Percentiles rank a stretch among this genome's conserved stretches.
These are phyloP conservation scores for Macrocentrus cingulum DNA, from an alignment of 1,140 invertebrate species.

Conservation along the genomic window DNA sequence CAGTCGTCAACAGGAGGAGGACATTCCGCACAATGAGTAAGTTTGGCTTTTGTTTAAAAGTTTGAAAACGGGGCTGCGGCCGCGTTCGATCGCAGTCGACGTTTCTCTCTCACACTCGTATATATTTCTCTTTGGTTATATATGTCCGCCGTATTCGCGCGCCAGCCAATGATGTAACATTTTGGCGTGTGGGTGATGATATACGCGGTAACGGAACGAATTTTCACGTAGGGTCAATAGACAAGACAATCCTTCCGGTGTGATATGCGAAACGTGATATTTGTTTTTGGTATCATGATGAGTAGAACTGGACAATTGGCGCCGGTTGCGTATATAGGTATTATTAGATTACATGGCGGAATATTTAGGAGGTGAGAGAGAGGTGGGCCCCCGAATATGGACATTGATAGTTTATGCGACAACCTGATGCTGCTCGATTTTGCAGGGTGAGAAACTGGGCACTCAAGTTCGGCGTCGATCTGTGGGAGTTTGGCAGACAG, in stretches of 20 bases:
- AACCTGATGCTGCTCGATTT: conserved; percentile 45
- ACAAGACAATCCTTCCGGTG: too few relatives aligned
- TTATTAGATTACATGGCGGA: neutral
- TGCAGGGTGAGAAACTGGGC: conserved; percentile 89
- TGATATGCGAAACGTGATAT: conserved; percentile 3
- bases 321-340: neutral
- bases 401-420: conserved; percentile 23
- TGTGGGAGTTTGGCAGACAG: conserved; percentile 84
- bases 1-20: conserved; percentile 72
- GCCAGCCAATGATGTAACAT: conserved; percentile 18
- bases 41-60: conserved; percentile 45
- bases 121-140: neutral
- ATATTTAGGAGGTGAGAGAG: too few relatives aligned
- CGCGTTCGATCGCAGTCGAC: conserved; percentile 21
- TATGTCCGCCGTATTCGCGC: neutral
- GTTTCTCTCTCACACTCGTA: conserved; percentile 4
- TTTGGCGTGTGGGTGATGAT: neutral
- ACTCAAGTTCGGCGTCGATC: conserved; percentile 81
- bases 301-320: neutral
- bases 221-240: neutral
- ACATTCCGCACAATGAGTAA: conserved; percentile 83
- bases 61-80: conserved; percentile 25
- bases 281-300: conserved; percentile 2
- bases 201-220: neutral
- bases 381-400: conserved; percentile 17